Conservation (phyloP, 1,140 invertebrate genomes). For the Hyposmocoma kahamanoa region DNA sequence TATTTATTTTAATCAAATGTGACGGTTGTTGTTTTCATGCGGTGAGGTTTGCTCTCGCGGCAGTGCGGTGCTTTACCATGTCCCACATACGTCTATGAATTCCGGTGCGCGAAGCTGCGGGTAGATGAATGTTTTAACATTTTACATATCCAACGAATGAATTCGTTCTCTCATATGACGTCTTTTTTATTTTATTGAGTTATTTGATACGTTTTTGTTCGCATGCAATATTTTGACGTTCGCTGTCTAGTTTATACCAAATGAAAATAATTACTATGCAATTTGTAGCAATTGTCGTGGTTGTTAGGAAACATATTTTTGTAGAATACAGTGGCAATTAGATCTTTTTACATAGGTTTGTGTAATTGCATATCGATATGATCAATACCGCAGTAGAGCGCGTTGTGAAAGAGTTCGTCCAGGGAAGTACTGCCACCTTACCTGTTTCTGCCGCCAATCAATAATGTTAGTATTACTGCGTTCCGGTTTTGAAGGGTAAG, state of each 20-base stretch:
- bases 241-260: conserved; percentile 26
- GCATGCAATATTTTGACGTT: conserved; percentile 17
- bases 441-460: no score
- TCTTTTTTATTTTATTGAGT: conserved; percentile 58
- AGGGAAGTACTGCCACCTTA: no score
- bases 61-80: conserved; percentile 60
- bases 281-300: conserved; percentile 6
- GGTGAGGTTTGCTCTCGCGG: conserved; percentile 53
- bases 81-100: conserved; percentile 64
- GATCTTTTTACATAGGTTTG: no score
- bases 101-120: conserved; percentile 53
- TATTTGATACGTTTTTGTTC: conserved; percentile 63
- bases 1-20: conserved; percentile 70
- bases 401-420: no score
- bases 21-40: conserved; percentile 61
- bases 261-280: conserved; percentile 29
- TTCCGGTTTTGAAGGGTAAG: no score
- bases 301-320: conserved; percentile 10
- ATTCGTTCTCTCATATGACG: conserved; percentile 55
- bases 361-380: no score
- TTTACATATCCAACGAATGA: conserved; percentile 71
- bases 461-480: no score
- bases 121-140: conserved; percentile 71
- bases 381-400: no score
- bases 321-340: no score